These are phyloP conservation scores for Pseudorhombus dupliciocellatus DNA, from an alignment of 2,113 vertebrate species.

Conservation along the genomic window DNA sequence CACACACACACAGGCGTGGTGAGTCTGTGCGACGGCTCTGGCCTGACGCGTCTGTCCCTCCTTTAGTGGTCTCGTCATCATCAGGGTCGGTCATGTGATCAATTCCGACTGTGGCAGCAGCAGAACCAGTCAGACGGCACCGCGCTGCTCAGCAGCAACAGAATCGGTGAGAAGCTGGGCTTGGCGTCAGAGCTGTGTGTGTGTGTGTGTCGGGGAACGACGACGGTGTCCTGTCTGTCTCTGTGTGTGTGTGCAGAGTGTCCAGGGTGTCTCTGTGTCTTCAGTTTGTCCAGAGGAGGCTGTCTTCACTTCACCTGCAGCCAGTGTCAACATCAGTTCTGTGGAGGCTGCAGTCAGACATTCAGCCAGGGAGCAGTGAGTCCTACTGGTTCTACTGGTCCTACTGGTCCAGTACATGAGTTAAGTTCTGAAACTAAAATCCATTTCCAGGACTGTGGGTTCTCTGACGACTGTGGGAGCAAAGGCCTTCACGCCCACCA, in stretches of 20 bases:
- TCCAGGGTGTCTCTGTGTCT: constrained; percentile 77
- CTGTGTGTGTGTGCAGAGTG: constrained; percentile 69
- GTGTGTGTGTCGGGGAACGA: no score
- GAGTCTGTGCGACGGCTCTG: not conserved
- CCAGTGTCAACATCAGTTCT: constrained; percentile 82
- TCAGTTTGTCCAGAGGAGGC: constrained; percentile 80
- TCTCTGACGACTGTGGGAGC: constrained; percentile 70
- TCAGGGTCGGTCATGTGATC: constrained; percentile 77
- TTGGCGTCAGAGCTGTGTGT: no score
- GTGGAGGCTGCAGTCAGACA: constrained; percentile 71
- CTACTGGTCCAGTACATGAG: no score
- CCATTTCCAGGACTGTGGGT: constrained; percentile 78
- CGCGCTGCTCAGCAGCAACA: constrained; percentile 57
- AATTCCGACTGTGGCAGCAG: constrained; percentile 75
- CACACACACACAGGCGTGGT: constrained; percentile 1
- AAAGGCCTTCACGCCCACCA: constrained; percentile 84
- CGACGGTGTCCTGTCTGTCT: not conserved
- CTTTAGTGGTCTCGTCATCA: constrained; percentile 80
- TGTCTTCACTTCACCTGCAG: constrained; percentile 84
- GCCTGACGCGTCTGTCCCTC: not conserved
- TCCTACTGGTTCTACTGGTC: not conserved
- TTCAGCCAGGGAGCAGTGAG: constrained; percentile 78
- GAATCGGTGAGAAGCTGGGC: constrained; percentile 71
- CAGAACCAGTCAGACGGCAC: constrained; percentile 64
- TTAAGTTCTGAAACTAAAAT: no score